A percentile compares a stretch with the other conserved stretches of the same genome.
Evolutionary conservation across 2,113 vertebrate species (phyloP).

Genomic region (Octodon degus): DNA sequence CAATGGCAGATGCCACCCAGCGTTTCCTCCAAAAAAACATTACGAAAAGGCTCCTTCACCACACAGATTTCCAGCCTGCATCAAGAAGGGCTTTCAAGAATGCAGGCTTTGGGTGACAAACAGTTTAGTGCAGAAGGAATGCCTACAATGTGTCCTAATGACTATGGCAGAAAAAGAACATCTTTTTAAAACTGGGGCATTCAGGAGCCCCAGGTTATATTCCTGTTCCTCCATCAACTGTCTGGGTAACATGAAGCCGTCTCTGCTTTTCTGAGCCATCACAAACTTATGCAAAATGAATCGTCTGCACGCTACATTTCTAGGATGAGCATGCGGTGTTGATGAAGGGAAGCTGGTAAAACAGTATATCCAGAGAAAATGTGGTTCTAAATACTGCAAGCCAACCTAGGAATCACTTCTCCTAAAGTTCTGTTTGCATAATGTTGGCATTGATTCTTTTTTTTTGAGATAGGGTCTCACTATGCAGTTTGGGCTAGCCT

Average conservation of each 20-base stretch:
- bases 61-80: not conserved
- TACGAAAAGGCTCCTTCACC: slow-evolving; percentile 35
- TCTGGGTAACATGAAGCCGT: not conserved
- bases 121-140: slow-evolving; percentile 36
- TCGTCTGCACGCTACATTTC: rapidly evolving
- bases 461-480: no score
- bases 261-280: not conserved
- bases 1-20: slow-evolving; percentile 76
- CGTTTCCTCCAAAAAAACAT: slow-evolving; percentile 61
- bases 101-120: slow-evolving; percentile 43
- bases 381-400: not conserved
- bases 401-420: not conserved
- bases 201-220: slow-evolving; percentile 17
- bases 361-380: not conserved
- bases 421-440: not conserved
- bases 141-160: slow-evolving; percentile 5
- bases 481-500: no score
- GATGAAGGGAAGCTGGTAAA: not conserved
- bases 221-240: slow-evolving; percentile 12
- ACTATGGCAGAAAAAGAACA: not conserved
- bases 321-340: not conserved
- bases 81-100: slow-evolving; percentile 62
- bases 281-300: not conserved
- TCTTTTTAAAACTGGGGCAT: slow-evolving; percentile 50
- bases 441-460: not conserved